phyloP scores from a whole-genome alignment of 1,140 invertebrate genomes.

The Chymomyza costata region DNA sequence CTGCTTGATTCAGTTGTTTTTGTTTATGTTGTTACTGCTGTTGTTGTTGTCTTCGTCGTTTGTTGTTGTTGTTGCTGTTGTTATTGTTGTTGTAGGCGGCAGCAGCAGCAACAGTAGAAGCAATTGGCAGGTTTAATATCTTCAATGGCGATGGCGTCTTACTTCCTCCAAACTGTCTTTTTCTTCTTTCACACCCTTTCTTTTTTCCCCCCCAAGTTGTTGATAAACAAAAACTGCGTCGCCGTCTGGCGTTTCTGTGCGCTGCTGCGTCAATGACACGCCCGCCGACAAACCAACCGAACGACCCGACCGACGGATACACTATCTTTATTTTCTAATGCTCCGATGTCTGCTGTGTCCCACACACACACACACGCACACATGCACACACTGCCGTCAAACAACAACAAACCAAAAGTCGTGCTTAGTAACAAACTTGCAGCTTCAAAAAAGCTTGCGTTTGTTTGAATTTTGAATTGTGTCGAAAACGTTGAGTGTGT shows the following conservation, averaged over 20 bases:
- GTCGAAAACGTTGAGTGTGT: conserved; percentile 30
- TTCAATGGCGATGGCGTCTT: conserved; percentile 51
- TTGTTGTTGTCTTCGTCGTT: conserved; percentile 6
- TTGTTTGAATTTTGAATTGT: conserved; percentile 44
- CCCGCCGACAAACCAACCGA: neutral
- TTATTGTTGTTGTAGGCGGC: conserved; percentile 39
- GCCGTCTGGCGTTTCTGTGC: no score
- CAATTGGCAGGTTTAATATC: conserved; percentile 7
- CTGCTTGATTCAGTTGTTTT: conserved; percentile 25
- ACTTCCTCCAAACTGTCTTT: conserved; percentile 54
- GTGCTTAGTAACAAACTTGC: conserved; percentile 52
- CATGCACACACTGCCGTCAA: neutral
- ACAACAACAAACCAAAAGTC: conserved; percentile 27
- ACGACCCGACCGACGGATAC: conserved; percentile 39
- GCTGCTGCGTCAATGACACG: conserved; percentile 22
- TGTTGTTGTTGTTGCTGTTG: conserved; percentile 21
- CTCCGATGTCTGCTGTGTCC: neutral
- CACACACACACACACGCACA: conserved; percentile 9
- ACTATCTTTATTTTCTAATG: conserved; percentile 1
- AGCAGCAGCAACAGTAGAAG: conserved; percentile 44
- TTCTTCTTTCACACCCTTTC: conserved; percentile 16
- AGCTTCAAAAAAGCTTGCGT: conserved; percentile 36
- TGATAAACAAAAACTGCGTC: no score
- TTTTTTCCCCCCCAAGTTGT: no score
- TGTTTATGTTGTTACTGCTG: conserved; percentile 25